phyloP scores from a whole-genome alignment of 1,140 invertebrate genomes.

The Aphaenogaster floridana region DNA sequence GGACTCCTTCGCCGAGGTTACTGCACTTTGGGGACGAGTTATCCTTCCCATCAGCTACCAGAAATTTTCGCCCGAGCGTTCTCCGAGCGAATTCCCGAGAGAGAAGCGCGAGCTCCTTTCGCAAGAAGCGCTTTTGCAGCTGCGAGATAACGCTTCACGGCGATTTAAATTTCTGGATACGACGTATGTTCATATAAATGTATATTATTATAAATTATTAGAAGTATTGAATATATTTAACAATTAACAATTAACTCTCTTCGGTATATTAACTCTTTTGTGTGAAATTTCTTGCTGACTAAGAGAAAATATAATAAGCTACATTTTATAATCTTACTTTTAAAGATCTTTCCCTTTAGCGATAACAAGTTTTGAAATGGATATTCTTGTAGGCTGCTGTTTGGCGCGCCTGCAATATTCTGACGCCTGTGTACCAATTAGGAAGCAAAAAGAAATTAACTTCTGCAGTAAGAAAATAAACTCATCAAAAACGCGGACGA shows the following conservation, averaged over 20 bases:
- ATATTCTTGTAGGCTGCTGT: background rate
- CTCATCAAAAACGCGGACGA: slow-evolving; percentile 18
- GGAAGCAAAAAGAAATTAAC: slow-evolving; percentile 37
- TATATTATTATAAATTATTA: slow-evolving; percentile 27
- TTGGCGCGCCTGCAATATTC: background rate
- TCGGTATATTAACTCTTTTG: background rate
- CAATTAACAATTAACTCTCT: background rate
- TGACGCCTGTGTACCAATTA: slow-evolving; percentile 7
- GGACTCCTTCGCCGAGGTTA: slow-evolving; percentile 81
- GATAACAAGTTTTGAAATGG: background rate
- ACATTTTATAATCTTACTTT: slow-evolving; percentile 7
- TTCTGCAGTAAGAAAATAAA: slow-evolving; percentile 23
- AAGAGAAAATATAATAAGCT: background rate
- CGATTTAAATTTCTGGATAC: slow-evolving; percentile 63
- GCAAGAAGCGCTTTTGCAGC: slow-evolving; percentile 51
- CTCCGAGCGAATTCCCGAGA: slow-evolving; percentile 52
- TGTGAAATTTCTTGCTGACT: background rate
- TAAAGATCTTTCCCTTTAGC: background rate
- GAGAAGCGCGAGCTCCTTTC: slow-evolving; percentile 52
- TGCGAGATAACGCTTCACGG: slow-evolving; percentile 44
- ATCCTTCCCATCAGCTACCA: slow-evolving; percentile 78
- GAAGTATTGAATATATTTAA: background rate
- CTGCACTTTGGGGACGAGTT: slow-evolving; percentile 85
- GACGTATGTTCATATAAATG: slow-evolving; percentile 9
- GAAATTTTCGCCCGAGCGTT: slow-evolving; percentile 70